Percentiles rank a stretch among this genome's conserved stretches.
phyloP scores from a whole-genome alignment of 2,888 invertebrate genomes.

The Mythimna loreyi region DNA sequence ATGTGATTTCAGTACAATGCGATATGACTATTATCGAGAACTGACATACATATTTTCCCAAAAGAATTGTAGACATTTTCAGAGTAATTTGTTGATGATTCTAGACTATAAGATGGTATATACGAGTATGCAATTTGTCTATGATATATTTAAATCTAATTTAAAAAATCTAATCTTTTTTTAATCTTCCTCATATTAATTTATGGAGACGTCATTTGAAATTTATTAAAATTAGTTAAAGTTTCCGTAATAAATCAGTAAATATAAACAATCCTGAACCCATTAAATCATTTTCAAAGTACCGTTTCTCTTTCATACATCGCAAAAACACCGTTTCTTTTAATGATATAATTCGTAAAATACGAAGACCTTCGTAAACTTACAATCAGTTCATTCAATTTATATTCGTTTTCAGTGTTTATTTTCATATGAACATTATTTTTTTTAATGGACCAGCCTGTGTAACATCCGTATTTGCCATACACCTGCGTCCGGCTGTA shows the following conservation, averaged over 20 bases:
- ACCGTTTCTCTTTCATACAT: neutral
- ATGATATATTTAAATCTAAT: no score
- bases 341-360: conserved; percentile 26
- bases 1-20: no score
- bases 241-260: neutral
- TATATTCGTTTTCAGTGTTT: conserved; percentile 74
- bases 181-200: neutral
- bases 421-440: conserved; percentile 72
- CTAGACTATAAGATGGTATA: no score
- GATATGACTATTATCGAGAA: no score
- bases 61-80: no score
- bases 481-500: conserved; percentile 88
- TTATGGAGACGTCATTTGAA: neutral
- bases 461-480: conserved; percentile 78
- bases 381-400: conserved; percentile 57
- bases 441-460: conserved; percentile 77
- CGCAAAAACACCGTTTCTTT: conserved; percentile 13
- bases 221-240: neutral
- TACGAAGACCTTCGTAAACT: conserved; percentile 27
- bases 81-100: no score
- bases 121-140: no score
- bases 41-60: no score
- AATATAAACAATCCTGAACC: neutral
- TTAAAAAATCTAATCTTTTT: no score
- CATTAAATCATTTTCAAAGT: conserved; percentile 12